Evolutionary conservation across 2,888 invertebrate genomes (phyloP).

Genomic region (Andrena marginata): DNA sequence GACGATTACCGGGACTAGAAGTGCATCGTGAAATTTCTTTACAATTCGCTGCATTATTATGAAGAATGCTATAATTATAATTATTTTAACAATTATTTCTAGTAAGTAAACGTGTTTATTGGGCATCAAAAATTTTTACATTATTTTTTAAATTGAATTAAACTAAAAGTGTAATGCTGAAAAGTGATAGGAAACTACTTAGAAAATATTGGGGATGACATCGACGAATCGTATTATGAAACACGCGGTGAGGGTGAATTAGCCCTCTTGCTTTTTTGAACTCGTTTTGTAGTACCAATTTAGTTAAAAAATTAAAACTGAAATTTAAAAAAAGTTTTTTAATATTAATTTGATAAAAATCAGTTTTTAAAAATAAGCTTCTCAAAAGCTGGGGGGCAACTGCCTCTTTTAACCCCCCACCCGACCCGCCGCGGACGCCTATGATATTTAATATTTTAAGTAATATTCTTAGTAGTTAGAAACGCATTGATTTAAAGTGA

Average conservation of each 20-base stretch:
- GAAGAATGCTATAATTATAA: slow-evolving; percentile 28
- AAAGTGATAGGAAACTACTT: background rate
- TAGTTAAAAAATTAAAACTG: no score
- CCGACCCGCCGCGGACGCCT: no score
- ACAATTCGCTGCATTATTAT: slow-evolving; percentile 33
- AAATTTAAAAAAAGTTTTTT: no score
- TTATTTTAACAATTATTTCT: slow-evolving; percentile 34
- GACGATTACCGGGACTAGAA: background rate
- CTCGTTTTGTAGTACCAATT: no score
- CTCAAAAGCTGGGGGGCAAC: no score
- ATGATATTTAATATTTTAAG: background rate
- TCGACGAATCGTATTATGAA: no score
- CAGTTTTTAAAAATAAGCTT: no score
- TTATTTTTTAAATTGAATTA: background rate
- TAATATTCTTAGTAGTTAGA: background rate
- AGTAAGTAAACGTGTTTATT: slow-evolving; percentile 53
- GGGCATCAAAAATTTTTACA: background rate
- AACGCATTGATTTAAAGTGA: background rate
- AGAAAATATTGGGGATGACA: no score
- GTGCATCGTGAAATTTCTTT: background rate
- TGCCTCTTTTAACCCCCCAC: no score
- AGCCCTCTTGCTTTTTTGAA: no score
- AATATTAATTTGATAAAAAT: no score
- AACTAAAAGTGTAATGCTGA: background rate
- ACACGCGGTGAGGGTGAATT: no score